Base-by-base conservation (phyloP, 1,140 invertebrate species). In the Probaryconus sp. region DNA sequence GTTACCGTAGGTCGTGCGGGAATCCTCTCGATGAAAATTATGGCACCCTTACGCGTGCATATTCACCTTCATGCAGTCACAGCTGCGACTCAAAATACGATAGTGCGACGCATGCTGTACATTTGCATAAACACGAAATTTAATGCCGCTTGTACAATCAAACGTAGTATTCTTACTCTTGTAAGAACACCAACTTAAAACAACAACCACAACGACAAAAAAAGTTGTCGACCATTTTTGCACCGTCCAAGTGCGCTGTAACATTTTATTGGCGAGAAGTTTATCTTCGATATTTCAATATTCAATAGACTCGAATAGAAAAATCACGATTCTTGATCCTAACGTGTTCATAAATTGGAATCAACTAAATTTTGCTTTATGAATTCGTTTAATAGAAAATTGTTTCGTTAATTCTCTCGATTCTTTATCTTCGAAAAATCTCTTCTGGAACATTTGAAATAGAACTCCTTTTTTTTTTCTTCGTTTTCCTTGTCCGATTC, bases 41-140 rank as follows among this genome's bases (percentile, higher is more conserved):
- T 74, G 75, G 81, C 72, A 73, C 61, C 67, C 63, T 76, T 76
- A 76, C 60, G 58, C 63, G n/a, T n/a, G 38, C 53, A 43, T 58
- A 65, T 64, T 72, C 61, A 51, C 60, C 45, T 65, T 64, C 37
- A 58, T 43, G 69, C 73, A 50, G 72, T 81, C 81, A 80, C 80
- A 81, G 80, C 81, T 79, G 81, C 71, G 79, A 78, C 74, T 78
- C 68, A 79, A 81, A 78, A 82, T 82, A 81, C 79, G 78, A 81
- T 79, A 79, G 76, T 78, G 77, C 70, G 73, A 71, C 55, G 63
- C 69, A 68, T 53, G 68, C 56, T 48, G 69, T 61, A 79, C 71
- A 84, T 84, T 84, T 84, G 77, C 82, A 84, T 83, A 81, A 81
- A 81, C 72, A 79, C 73, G 75, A 79, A 79, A 79, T 81, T 80